Base-by-base conservation (phyloP, 2,113 vertebrate species). In the Okapia johnstoni region DNA sequence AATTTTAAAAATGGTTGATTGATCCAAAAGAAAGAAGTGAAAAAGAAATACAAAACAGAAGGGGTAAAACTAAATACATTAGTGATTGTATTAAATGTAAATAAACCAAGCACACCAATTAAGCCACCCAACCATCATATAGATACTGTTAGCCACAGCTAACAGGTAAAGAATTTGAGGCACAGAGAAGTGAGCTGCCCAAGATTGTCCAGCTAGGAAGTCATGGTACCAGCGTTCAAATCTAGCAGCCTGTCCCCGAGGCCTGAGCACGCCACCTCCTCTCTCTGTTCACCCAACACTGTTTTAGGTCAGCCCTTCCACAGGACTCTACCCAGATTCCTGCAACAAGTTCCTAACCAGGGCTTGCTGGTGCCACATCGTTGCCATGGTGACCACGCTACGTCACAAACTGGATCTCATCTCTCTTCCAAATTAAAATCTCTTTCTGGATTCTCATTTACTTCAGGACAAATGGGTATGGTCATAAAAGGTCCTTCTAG, bases 371-470 rank as follows among this genome's bases (percentile, higher is more conserved):
- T 21, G 13, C 58, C 87, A 48, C 43, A 4, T 0, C 0, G 28
- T 79, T 96, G 89, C 84, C 92, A 89, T 84, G 33, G 92, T 46
- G 79, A 97, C 77, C 30, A 19, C 0, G 7, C 9, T 30, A 61
- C 3, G 21, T 33, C 36, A 70, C 52, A 77, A 52, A 63, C 60
- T 93, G 48, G 57, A 85, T 83, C 48, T 95, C 79, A 33, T 48
- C 40, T 85, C 58, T 88, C 28, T 13, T 84, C 84, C 48, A 86
- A 97, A 94, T 77, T 80, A 94, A 97, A 91, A 89, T 70, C 33
- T 94, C 40, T 85, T 91, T 61, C 92, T 83, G 46, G 57, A 83
- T 46, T 70, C 85, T 88, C 88, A 85, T 58, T 87, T 61, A 92
- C 90, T 93, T 95, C 54, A 57, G 48, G 40, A 96, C 57, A 96